Evolutionary conservation across 2,113 vertebrate genomes (phyloP), one percentile per base, ranked within the genome.

Genomic region (Caretta caretta): DNA sequence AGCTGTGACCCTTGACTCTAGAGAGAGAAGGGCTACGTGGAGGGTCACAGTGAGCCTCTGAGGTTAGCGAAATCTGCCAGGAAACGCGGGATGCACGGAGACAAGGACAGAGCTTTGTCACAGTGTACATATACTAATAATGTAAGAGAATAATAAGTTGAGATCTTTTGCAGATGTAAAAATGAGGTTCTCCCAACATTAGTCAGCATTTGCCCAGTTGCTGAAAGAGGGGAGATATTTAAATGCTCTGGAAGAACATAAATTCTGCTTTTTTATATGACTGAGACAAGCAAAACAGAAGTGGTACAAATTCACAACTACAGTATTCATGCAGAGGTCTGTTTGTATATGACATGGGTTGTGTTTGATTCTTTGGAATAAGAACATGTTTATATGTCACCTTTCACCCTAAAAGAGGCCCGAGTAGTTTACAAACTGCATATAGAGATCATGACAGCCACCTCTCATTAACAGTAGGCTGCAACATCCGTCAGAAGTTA

Each of bases 341-440:
- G 46, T 65, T 57, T 56, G 25, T 84, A 46, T n/a, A 4, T n/a
- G n/a, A 29, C 14, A 12, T 91, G 57, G 4, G 0, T 48, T 93
- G 25, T 62, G 8, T 11, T 57, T 0, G 0, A 75, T 96, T 94
- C 46, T 83, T 76, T 48, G 84, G 54, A 87, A 72, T 35, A 57
- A 42, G 38, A 76, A 27, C 42, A 2, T 59, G 35, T 53, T 86
- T 69, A 27, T 17, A 65, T 29, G 20, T 85, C 5, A 31, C 12
- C 53, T 93, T 57, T 87, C 84, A 65, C 22, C 29, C 42, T 12
- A 82, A 2, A 51, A 51, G 10, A 79, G 88, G 46, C 42, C 48
- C 72, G 72, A 87, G 91, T 12, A 49, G 54, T 91, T 94, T 46
- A 51, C 50, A 93, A 80, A 49, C 59, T 93, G 87, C 50, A 59